A percentile compares a stretch with the other conserved stretches of the same genome.
Evolutionary conservation across 2,797 vertebrate genomes (phyloP).

Genomic region (Pogoniulus pusillus): DNA sequence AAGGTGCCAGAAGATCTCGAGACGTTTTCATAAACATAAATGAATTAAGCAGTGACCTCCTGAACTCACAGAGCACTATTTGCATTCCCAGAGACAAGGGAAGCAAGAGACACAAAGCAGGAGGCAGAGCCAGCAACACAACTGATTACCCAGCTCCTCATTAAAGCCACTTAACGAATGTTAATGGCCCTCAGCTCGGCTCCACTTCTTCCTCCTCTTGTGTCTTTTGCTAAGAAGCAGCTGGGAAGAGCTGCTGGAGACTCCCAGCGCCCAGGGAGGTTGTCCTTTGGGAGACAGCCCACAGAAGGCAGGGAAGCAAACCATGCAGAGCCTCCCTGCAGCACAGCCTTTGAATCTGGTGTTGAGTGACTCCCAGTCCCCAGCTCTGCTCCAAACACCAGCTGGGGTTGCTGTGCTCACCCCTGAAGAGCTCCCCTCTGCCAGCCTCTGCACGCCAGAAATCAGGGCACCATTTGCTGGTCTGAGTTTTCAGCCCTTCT

Average conservation of each 20-base stretch:
- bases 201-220: neutral
- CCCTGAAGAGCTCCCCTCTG: neutral
- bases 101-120: conserved; percentile 36
- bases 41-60: conserved; percentile 53
- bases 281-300: neutral
- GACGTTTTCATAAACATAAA: conserved; percentile 61
- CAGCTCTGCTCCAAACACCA: neutral
- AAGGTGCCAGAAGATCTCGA: conserved; percentile 59
- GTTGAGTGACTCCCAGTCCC: neutral
- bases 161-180: conserved; percentile 30
- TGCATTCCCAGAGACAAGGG: conserved; percentile 60
- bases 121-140: conserved; percentile 42
- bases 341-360: conserved; percentile 6
- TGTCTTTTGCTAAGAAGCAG: conserved; percentile 13
- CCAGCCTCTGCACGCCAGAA: neutral
- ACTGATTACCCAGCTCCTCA: conserved; percentile 43
- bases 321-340: conserved; percentile 8
- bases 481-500: neutral
- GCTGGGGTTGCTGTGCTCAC: neutral
- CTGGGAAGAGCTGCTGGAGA: conserved; percentile 13
- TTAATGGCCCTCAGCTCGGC: conserved; percentile 22
- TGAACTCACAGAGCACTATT: conserved; percentile 45
- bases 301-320: conserved; percentile 20
- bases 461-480: neutral
- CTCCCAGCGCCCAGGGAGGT: conserved; percentile 20